Conservation (phyloP, 2,113 vertebrate genomes). For the Erpornis zantholeuca region DNA sequence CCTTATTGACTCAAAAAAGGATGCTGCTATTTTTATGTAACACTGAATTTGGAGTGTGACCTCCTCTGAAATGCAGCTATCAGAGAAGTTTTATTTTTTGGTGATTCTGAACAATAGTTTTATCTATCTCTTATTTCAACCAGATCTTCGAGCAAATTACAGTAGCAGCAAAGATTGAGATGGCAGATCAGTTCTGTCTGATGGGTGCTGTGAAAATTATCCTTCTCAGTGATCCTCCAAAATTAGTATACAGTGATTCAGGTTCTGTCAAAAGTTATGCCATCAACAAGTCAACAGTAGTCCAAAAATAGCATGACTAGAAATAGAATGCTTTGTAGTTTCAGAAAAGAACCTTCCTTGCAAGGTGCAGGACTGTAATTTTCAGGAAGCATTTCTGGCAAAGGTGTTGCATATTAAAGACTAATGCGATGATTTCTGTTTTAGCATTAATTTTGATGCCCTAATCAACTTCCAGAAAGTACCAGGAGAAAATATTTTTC, state of each 20-base stretch:
- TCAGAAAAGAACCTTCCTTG: not conserved
- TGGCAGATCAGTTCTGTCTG: not conserved
- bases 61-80: not conserved
- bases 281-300: slow-evolving; percentile 12
- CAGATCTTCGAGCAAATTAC: not conserved
- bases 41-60: not conserved
- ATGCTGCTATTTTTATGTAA: not conserved
- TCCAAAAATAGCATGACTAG: not conserved
- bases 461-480: not conserved
- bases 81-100: not conserved
- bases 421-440: not conserved
- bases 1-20: not conserved
- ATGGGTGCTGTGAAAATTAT: not conserved
- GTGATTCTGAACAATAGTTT: not conserved
- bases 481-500: not conserved
- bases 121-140: not conserved
- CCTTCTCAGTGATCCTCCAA: not conserved
- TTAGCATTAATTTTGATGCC: not conserved
- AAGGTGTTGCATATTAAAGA: not conserved
- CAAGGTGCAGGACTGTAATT: not conserved
- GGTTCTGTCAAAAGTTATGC: not conserved
- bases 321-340: slow-evolving; percentile 1
- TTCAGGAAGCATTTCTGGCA: not conserved
- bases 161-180: not conserved
- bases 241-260: not conserved